Evolutionary conservation across 37 sponge, comb jelly and placozoan genomes (phyloP), one percentile per base, ranked within the genome.

Genomic region (Amphimedon queenslandica): DNA sequence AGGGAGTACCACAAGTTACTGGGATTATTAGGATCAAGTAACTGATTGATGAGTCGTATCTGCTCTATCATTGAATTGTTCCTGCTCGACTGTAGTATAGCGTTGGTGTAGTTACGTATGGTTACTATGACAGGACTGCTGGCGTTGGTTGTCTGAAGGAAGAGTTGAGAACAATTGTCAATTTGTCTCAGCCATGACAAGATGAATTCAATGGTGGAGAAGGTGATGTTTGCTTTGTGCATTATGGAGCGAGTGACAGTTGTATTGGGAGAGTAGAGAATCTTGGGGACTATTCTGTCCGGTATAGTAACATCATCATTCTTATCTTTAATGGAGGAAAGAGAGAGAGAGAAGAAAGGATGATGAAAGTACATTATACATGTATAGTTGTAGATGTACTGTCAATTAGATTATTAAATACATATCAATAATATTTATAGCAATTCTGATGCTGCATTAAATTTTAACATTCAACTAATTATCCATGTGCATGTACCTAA

Each of bases 211-310:
- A 77, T 70, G 0, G 81, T 53, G 16, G 75, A 60, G 41, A 89
- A 65, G 20, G 90, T 89, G 2, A 79, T 57, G 77, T 83, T 84
- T 0, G 90, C 89, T 32, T 55, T 79, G 32, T 57, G 68, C 51
- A 89, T 83, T 42, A 89, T 79, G 24, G 67, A 72, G 18, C 33
- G 33, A 21, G 77, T 76, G 1, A 57, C 30, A 38, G 34, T 63
- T 37, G 40, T 84, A 35, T 75, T 28, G 16, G 90, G 86, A 55
- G 90, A 41, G 64, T 69, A 90, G 40, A 84, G 74, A 23, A 90
- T 81, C 74, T 90, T 90, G 13, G 85, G 81, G 6, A 79, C 41
- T 27, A 87, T 67, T 13, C 31, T 30, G 38, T 64, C 68, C 3
- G n/a, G n/a, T n/a, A n/a, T n/a, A n/a, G n/a, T n/a, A n/a, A n/a